Evolutionary conservation across 2,797 vertebrate genomes (phyloP).

Genomic region (Dendrocincla tyrannina): DNA sequence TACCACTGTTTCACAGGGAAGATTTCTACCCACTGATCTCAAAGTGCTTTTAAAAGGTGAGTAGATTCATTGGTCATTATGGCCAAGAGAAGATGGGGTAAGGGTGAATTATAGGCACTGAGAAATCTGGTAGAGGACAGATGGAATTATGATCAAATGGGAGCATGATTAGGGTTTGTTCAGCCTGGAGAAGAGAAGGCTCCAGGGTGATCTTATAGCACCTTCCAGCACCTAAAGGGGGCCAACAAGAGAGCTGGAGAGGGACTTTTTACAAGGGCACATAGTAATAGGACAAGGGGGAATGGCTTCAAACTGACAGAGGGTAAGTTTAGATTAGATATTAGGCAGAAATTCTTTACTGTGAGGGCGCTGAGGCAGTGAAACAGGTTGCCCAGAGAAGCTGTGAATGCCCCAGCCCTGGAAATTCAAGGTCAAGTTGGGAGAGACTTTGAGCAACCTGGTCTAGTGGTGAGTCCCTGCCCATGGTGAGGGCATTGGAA

Average conservation of each 20-base stretch:
- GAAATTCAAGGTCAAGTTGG: background rate
- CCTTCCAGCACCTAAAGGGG: background rate
- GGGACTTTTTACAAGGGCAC: background rate
- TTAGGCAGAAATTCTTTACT: background rate
- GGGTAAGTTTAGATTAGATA: background rate
- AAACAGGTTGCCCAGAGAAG: background rate
- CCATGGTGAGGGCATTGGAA: background rate
- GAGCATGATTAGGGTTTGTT: background rate
- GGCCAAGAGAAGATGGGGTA: background rate
- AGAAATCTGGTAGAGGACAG: background rate
- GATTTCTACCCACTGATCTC: background rate
- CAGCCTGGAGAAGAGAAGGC: background rate
- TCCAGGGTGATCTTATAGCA: background rate
- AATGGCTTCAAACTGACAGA: background rate
- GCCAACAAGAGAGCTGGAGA: background rate
- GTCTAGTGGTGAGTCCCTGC: background rate
- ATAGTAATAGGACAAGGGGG: background rate
- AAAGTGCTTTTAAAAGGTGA: background rate
- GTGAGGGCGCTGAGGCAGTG: background rate
- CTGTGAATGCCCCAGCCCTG: background rate
- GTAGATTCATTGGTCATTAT: background rate
- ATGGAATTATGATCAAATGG: background rate
- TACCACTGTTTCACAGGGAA: background rate
- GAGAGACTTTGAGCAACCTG: background rate
- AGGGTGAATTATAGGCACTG: background rate